Conservation (phyloP, 1,140 invertebrate genomes). For the Pectinophora gossypiella region DNA sequence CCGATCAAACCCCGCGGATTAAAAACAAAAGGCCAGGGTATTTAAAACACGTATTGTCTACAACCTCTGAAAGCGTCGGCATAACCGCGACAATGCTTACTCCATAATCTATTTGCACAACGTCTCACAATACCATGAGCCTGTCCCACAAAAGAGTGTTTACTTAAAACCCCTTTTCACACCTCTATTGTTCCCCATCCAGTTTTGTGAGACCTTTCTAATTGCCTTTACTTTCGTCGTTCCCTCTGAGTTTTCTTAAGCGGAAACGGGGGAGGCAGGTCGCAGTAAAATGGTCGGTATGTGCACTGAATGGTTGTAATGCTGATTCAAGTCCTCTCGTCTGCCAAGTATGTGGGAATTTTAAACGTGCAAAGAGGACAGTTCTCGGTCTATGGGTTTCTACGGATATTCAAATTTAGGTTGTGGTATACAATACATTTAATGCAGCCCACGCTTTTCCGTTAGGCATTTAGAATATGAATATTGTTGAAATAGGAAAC, state of each 20-base stretch:
- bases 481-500: too few species aligned
- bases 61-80: not conserved
- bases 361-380: slow-evolving; percentile 31
- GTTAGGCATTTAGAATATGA: too few species aligned
- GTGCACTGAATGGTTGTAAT: slow-evolving; percentile 32
- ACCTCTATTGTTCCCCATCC: slow-evolving; percentile 48
- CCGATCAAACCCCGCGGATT: not conserved
- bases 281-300: slow-evolving; percentile 17
- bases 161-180: slow-evolving; percentile 61
- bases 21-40: not conserved
- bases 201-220: slow-evolving; percentile 23
- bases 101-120: slow-evolving; percentile 59
- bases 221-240: slow-evolving; percentile 11
- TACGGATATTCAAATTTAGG: not conserved
- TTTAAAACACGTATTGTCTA: slow-evolving; percentile 2
- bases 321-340: slow-evolving; percentile 29
- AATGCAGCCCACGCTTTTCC: too few species aligned
- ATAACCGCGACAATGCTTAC: slow-evolving; percentile 30
- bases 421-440: not conserved
- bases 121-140: slow-evolving; percentile 35
- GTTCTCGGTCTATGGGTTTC: slow-evolving; percentile 11
- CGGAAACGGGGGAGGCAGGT: slow-evolving; percentile 12
- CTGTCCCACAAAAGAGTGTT: slow-evolving; percentile 56
- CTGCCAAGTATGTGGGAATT: slow-evolving; percentile 37
- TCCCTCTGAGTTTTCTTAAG: slow-evolving; percentile 4